phyloP scores from a whole-genome alignment of 2,797 vertebrate genomes.

The Sebastes jordani region DNA sequence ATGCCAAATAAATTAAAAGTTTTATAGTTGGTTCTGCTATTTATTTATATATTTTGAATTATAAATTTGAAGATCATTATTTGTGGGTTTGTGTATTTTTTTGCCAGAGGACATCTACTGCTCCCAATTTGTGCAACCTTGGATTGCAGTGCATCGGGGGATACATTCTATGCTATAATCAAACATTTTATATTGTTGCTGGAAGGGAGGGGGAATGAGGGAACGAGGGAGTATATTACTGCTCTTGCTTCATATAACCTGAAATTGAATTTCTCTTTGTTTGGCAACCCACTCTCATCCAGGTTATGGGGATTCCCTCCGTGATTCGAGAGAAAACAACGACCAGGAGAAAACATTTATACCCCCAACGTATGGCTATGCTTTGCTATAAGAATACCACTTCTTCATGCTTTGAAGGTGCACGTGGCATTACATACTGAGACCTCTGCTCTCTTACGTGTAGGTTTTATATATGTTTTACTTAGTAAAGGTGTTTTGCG shows the following conservation, averaged over 20 bases:
- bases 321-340: background rate
- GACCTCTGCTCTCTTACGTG: background rate
- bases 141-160: background rate
- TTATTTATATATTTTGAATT: background rate
- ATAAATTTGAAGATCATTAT: background rate
- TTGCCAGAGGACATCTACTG: background rate
- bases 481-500: background rate
- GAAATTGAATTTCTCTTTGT: slow-evolving; percentile 20
- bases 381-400: background rate
- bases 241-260: background rate
- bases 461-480: background rate
- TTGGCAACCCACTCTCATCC: background rate
- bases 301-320: background rate
- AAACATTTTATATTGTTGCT: background rate
- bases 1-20: background rate
- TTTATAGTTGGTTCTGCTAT: background rate
- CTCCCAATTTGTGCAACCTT: background rate
- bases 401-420: background rate
- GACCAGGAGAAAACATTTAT: background rate
- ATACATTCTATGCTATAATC: background rate
- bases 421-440: background rate
- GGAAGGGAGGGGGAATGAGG: background rate
- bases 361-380: background rate
- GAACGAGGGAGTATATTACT: background rate
- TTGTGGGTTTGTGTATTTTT: background rate